phyloP scores from a whole-genome alignment of 2,797 vertebrate species.

The Monodelphis domestica region DNA sequence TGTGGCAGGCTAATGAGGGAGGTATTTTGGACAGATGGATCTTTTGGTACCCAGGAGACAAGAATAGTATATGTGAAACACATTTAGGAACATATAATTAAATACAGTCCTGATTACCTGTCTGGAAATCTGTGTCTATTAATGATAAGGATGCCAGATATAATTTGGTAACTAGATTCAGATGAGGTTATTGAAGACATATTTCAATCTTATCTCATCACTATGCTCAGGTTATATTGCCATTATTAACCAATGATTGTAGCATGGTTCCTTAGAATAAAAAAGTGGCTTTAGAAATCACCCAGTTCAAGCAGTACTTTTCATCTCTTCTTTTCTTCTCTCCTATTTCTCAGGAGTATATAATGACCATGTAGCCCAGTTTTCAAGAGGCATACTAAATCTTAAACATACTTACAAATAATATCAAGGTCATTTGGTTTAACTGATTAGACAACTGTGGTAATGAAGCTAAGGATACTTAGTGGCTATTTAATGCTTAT shows the following conservation, averaged over 20 bases:
- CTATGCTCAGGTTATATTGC: background rate
- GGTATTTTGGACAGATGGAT: background rate
- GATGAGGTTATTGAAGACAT: background rate
- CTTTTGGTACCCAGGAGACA: background rate
- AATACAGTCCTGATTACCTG: background rate
- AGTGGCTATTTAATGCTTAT: constrained; percentile 16
- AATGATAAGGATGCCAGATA: background rate
- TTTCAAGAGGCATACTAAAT: background rate
- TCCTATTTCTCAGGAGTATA: background rate
- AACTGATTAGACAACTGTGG: background rate
- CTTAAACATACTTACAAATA: background rate
- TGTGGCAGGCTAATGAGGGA: background rate
- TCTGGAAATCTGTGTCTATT: background rate
- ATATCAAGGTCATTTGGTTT: background rate
- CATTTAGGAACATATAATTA: background rate
- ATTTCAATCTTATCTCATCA: background rate
- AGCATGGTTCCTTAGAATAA: background rate
- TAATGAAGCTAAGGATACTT: no score
- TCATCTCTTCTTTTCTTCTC: background rate
- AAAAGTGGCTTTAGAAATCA: background rate
- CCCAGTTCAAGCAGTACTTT: background rate
- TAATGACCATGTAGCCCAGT: background rate
- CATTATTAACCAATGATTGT: background rate
- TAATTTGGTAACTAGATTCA: background rate
- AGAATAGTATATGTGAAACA: background rate